phyloP scores from a whole-genome alignment of 2,113 vertebrate species.

The Rhea pennata region DNA sequence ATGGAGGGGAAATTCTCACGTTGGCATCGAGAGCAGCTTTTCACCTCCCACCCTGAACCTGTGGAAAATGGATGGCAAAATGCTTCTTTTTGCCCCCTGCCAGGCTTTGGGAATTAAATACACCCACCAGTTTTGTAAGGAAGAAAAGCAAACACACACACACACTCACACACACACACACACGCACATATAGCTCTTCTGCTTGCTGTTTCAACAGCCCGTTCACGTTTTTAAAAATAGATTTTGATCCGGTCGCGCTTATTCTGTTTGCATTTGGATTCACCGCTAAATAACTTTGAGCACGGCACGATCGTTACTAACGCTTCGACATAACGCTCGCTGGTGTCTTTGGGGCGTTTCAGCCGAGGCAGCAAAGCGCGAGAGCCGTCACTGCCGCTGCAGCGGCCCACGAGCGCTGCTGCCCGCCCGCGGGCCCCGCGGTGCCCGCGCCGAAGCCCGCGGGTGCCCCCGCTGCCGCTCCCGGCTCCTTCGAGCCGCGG shows the following conservation, averaged over 20 bases:
- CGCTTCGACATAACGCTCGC: background rate
- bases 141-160: slow-evolving; percentile 41
- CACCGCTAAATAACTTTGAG: slow-evolving; percentile 36
- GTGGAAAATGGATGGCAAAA: background rate
- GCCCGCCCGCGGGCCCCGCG: too few relatives aligned
- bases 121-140: slow-evolving; percentile 40
- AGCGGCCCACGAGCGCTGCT: background rate
- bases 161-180: slow-evolving; percentile 23
- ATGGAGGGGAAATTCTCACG: background rate
- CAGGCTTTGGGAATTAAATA: slow-evolving; percentile 45
- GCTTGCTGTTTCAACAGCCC: slow-evolving; percentile 37
- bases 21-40: slow-evolving; percentile 12
- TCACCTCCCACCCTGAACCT: background rate
- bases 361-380: slow-evolving; percentile 11
- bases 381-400: slow-evolving; percentile 30
- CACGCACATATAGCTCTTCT: slow-evolving; percentile 28
- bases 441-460: too few relatives aligned
- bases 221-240: slow-evolving; percentile 27
- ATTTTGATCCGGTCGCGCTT: slow-evolving; percentile 41
- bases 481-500: too few relatives aligned
- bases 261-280: slow-evolving; percentile 50
- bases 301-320: slow-evolving; percentile 40
- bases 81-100: slow-evolving; percentile 44
- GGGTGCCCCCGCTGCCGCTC: too few relatives aligned
- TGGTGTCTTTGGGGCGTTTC: slow-evolving; percentile 18